phyloP scores from a whole-genome alignment of 1,140 invertebrate species.

The Cotesia chilonis region DNA sequence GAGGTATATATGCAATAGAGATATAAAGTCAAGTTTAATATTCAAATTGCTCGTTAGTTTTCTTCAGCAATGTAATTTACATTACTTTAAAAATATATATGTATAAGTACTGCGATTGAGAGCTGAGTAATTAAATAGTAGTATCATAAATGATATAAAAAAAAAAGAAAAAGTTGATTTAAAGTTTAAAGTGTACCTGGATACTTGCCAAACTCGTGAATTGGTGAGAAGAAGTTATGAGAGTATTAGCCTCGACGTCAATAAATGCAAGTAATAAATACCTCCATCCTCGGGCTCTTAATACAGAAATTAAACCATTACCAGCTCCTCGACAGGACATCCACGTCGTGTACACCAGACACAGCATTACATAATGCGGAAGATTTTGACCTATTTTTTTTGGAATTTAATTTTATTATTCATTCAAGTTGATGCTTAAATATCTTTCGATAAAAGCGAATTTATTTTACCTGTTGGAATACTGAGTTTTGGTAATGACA shows the following conservation, averaged over 20 bases:
- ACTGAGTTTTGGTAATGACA: conserved; percentile 69
- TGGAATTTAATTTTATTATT: conserved; percentile 8
- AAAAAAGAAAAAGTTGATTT: conserved; percentile 1
- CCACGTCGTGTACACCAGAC: conserved; percentile 79
- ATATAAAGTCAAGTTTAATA: conserved; percentile 5
- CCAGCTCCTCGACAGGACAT: conserved; percentile 75
- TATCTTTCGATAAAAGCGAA: too few relatives aligned
- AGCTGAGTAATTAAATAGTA: background rate
- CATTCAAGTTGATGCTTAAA: too few relatives aligned
- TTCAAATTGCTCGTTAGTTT: background rate
- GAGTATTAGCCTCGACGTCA: conserved; percentile 83
- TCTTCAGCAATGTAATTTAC: too few relatives aligned
- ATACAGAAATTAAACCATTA: conserved; percentile 71
- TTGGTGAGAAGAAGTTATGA: conserved; percentile 78
- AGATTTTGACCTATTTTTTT: conserved; percentile 75
- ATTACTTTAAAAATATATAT: too few relatives aligned
- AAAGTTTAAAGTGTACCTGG: conserved; percentile 62
- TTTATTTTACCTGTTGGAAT: conserved; percentile 72
- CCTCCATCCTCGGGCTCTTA: conserved; percentile 76
- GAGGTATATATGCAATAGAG: background rate
- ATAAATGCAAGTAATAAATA: conserved; percentile 79
- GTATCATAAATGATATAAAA: conserved; percentile 2
- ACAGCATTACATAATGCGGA: conserved; percentile 80
- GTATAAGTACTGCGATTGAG: background rate
- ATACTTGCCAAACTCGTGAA: conserved; percentile 73